Conservation (phyloP, 2,888 invertebrate genomes). For the Dryocosmus kuriphilus region DNA sequence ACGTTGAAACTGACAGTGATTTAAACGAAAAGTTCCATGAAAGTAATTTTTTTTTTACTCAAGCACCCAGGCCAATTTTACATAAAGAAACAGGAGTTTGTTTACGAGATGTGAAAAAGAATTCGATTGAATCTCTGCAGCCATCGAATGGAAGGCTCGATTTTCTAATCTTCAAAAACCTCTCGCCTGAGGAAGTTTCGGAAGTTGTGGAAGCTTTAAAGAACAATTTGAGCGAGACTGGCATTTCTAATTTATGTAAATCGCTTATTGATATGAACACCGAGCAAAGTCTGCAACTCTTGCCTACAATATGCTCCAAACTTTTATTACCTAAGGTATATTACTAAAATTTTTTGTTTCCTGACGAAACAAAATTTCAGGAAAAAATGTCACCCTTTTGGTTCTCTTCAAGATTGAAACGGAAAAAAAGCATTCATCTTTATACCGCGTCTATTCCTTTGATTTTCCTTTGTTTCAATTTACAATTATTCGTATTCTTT, state of each 20-base stretch:
- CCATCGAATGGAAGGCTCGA: conserved; percentile 58
- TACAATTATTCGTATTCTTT: no score
- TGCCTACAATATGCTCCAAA: conserved; percentile 59
- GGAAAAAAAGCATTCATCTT: no score
- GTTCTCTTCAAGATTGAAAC: no score
- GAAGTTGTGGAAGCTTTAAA: conserved; percentile 58
- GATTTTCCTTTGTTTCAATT: no score
- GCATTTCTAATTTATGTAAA: conserved; percentile 65
- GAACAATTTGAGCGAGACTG: conserved; percentile 60
- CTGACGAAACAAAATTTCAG: no score
- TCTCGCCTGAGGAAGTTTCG: conserved; percentile 60
- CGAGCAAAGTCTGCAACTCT: conserved; percentile 63
- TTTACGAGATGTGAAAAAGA: neutral
- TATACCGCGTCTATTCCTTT: no score
- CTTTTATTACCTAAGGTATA: conserved; percentile 67
- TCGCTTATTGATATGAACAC: conserved; percentile 59
- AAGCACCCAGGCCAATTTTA: neutral
- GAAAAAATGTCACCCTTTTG: no score
- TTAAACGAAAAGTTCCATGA: neutral
- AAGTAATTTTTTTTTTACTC: conserved; percentile 8
- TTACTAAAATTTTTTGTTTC: neutral
- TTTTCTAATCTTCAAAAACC: conserved; percentile 58
- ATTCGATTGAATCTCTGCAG: conserved; percentile 61
- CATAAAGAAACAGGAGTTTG: neutral
- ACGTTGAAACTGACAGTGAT: neutral